Evolutionary conservation across 2,888 invertebrate genomes (phyloP).

Genomic region (Drosophila bunnanda): DNA sequence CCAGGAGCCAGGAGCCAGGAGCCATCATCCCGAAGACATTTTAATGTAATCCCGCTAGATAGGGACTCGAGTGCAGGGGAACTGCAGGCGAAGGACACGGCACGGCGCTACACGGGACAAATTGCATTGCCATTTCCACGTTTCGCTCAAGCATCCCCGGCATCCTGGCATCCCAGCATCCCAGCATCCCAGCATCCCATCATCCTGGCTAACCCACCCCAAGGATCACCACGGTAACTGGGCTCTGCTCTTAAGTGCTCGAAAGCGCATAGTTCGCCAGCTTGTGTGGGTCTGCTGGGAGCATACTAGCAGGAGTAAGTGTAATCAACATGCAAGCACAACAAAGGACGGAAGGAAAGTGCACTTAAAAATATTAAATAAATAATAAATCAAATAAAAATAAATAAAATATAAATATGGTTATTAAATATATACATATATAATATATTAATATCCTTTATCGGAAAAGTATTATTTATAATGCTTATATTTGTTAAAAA

Average conservation of each 20-base stretch:
- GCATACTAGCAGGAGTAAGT: constrained; percentile 59
- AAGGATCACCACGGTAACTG: constrained; percentile 12
- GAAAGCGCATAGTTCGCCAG: constrained; percentile 55
- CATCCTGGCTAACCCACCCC: constrained; percentile 2
- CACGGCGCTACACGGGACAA: constrained; percentile 59
- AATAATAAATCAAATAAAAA: too few relatives aligned
- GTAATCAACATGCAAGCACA: constrained; percentile 66
- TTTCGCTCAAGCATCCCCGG: constrained; percentile 21
- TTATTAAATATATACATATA: too few relatives aligned
- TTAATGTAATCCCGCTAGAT: constrained; percentile 57
- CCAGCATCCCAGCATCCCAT: not conserved
- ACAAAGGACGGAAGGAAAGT: constrained; percentile 27
- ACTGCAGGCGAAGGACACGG: constrained; percentile 43
- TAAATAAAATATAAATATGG: too few relatives aligned
- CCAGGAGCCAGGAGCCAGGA: not conserved
- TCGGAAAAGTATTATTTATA: too few relatives aligned
- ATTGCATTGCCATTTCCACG: constrained; percentile 78
- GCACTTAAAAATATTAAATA: constrained; percentile 14
- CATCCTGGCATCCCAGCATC: not conserved
- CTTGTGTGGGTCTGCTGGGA: constrained; percentile 49
- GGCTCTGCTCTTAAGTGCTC: constrained; percentile 49
- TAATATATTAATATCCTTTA: too few relatives aligned
- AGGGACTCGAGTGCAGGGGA: constrained; percentile 20
- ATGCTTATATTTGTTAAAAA: too few relatives aligned
- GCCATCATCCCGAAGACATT: constrained; percentile 46